Conservation (phyloP, 2,113 vertebrate species). For the Probosciger aterrimus region DNA sequence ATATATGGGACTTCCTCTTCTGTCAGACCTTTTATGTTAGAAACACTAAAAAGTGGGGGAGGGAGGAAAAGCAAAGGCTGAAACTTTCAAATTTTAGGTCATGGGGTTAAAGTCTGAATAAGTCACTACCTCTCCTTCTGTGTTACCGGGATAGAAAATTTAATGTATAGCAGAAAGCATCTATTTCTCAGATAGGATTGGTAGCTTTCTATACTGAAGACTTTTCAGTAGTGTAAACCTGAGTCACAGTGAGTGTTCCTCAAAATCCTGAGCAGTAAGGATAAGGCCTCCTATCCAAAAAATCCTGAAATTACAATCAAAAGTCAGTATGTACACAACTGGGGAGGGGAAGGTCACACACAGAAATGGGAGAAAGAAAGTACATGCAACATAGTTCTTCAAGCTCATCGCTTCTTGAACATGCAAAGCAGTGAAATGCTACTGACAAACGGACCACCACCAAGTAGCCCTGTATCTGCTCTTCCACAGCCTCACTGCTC, state of each 20-base stretch:
- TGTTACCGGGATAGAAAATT: background rate
- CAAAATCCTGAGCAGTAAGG: background rate
- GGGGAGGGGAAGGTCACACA: fast-evolving
- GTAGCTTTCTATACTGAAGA: background rate
- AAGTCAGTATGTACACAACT: background rate
- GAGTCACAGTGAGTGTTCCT: background rate
- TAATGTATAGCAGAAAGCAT: background rate
- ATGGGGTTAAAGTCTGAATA: background rate
- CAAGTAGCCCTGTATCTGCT: background rate
- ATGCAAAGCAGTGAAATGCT: background rate
- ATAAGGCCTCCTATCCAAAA: background rate
- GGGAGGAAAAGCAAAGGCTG: background rate
- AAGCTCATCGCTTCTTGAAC: background rate
- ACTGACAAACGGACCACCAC: background rate
- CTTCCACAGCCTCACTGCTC: background rate
- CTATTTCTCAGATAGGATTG: background rate
- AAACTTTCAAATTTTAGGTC: background rate
- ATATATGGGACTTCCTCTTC: background rate
- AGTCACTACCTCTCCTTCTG: background rate
- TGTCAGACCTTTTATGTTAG: background rate
- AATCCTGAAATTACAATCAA: background rate
- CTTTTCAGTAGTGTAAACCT: background rate
- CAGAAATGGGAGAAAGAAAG: background rate
- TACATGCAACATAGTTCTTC: background rate
- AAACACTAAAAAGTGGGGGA: background rate